Evolutionary conservation across 2,888 invertebrate species (phyloP), one percentile per base, ranked within the genome.

Genomic region (Coenonympha arcania): DNA sequence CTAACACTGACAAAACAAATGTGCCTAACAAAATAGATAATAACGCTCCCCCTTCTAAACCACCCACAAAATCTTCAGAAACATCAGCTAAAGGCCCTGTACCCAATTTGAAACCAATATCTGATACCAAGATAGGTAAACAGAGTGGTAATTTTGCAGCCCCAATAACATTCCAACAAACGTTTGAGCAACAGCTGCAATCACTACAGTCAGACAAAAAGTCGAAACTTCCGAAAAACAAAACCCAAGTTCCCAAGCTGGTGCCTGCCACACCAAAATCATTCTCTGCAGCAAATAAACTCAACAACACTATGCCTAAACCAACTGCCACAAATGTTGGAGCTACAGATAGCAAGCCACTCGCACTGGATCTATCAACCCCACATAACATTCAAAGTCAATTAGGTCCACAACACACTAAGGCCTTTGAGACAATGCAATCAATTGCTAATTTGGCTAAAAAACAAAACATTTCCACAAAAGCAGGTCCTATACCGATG

Each of bases 111-210:
- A 87, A 87, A 68, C 87, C 87, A 19, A 87, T 87, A 58, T 67
- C 86, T 55, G 87, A 87, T 60, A 77, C 86, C 30, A 87, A 87
- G 65, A 57, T 79, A 60, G 79, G 67, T 1, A 87, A 87, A 66
- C 78, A 79, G 63, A 66, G 66, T 65, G 76, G 73, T 19, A 79
- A 73, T 62, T 71, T 71, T 59, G 64, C 76, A 57, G 66, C 78
- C 16, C 86, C 87, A 41, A 83, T 84, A 49, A 87, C 87, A 60
- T 87, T 87, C 66, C 87, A 87, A 64, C 87, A 87, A 66, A 85
- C 85, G 51, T 87, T 87, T 79, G 83, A 86, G 60, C 81, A 87
- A 55, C 87, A 87, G 62, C 58, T 87, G 22, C 80, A 81, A 55
- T 70, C 75, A 54, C 59, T 84, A 61, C 79, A 83, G 62, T 61